Evolutionary conservation across 2,113 vertebrate genomes (phyloP).

Genomic region (Lepisosteus osseus): DNA sequence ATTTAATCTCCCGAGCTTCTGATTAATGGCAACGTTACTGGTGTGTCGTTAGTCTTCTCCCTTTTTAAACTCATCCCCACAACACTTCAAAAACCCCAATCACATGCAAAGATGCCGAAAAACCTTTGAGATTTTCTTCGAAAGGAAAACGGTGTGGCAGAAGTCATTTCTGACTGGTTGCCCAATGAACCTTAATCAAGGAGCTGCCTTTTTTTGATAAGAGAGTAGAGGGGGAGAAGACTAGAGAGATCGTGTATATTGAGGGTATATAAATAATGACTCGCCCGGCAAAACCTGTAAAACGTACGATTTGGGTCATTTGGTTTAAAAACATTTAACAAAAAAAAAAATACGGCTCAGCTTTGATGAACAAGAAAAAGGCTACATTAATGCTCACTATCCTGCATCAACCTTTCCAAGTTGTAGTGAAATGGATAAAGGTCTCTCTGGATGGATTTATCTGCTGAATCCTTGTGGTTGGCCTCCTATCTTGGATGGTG

Average conservation of each 20-base stretch:
- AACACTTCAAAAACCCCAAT: not conserved
- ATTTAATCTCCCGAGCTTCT: too few species aligned
- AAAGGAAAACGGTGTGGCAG: too few species aligned
- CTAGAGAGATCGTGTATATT: slow-evolving; percentile 4
- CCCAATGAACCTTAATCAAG: not conserved
- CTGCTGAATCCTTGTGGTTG: slow-evolving; percentile 81
- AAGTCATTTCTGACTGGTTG: not conserved
- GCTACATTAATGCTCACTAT: slow-evolving; percentile 67
- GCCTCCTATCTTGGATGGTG: slow-evolving; percentile 78
- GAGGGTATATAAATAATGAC: not conserved
- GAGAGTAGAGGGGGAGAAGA: slow-evolving; percentile 17
- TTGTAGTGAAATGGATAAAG: slow-evolving; percentile 73
- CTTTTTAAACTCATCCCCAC: not conserved
- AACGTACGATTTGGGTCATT: not conserved
- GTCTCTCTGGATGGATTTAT: slow-evolving; percentile 80
- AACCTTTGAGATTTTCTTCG: too few species aligned
- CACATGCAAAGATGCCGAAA: too few species aligned
- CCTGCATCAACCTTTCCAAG: slow-evolving; percentile 66
- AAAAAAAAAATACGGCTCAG: not conserved
- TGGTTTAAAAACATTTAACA: not conserved
- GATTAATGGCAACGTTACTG: too few species aligned
- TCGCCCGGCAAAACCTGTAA: not conserved
- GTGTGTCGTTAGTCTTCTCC: too few species aligned
- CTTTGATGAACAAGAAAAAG: slow-evolving; percentile 39
- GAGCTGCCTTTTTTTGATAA: slow-evolving; percentile 14